Evolutionary conservation across 2,797 vertebrate species (phyloP), one percentile per base, ranked within the genome.

Genomic region (Philypnodon macrostomus): DNA sequence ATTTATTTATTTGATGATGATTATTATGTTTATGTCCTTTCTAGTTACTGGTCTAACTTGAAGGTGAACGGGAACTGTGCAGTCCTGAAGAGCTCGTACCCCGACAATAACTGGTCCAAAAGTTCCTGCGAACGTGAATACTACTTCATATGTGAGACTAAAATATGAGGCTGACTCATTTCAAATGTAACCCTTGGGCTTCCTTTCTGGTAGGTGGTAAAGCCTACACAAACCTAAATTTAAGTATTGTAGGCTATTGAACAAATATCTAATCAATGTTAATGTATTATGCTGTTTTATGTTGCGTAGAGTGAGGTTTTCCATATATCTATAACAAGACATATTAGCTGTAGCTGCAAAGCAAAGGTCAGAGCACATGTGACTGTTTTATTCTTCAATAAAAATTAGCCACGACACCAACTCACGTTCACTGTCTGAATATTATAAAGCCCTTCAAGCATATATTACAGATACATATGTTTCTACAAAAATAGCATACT

Each of bases 141-240:
- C 9, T 82, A 84, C 55, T 90, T 69, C 83, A 88, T 91, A 79
- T 91, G 90, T 53, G 79, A 90, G 59, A 37, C 50, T 40, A 0
- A 21, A 7, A 0, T 59, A 31, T 69, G 24, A 23, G 21, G n/a
- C n/a, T n/a, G n/a, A n/a, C n/a, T n/a, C n/a, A n/a, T n/a, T n/a
- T n/a, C n/a, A n/a, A n/a, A n/a, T n/a, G n/a, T n/a, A n/a, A n/a
- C n/a, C n/a, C n/a, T n/a, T n/a, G n/a, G n/a, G n/a, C n/a, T n/a
- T n/a, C n/a, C n/a, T n/a, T n/a, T n/a, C n/a, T n/a, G n/a, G n/a
- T n/a, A n/a, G n/a, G n/a, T n/a, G n/a, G n/a, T n/a, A n/a, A n/a
- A n/a, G n/a, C n/a, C n/a, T n/a, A n/a, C n/a, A n/a, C n/a, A n/a
- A n/a, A n/a, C n/a, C n/a, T n/a, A n/a, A n/a, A n/a, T n/a, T n/a